phyloP scores from a whole-genome alignment of 2,113 vertebrate species.

The Archilochus colubris region DNA sequence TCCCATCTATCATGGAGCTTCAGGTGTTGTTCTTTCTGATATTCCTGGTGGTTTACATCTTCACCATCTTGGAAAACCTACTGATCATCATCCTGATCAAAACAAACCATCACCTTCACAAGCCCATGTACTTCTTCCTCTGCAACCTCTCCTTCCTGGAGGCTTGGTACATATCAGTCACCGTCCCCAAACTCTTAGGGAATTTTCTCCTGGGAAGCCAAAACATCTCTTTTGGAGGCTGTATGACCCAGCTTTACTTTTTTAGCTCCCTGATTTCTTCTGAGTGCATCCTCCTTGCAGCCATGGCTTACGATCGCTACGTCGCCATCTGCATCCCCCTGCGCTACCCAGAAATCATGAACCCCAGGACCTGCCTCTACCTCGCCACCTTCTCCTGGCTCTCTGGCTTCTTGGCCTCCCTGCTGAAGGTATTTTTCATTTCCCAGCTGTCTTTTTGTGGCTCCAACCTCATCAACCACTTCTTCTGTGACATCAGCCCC shows the following conservation, averaged over 20 bases:
- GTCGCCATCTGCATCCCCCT: conserved; percentile 46
- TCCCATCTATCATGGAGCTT: neutral
- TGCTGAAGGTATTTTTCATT: conserved; percentile 46
- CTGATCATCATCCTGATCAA: conserved; percentile 24
- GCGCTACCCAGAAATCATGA: conserved; percentile 24
- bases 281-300: conserved; percentile 46
- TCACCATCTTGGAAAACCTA: conserved; percentile 35
- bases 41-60: conserved; percentile 25
- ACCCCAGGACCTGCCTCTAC: neutral
- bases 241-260: conserved; percentile 52
- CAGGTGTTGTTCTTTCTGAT: conserved; percentile 34
- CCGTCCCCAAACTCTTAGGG: conserved; percentile 37
- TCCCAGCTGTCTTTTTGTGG: conserved; percentile 30
- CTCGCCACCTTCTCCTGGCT: conserved; percentile 32
- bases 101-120: conserved; percentile 27
- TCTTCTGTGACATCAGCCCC: conserved; percentile 57
- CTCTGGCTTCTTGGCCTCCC: conserved; percentile 26
- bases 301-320: conserved; percentile 55
- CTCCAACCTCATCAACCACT: conserved; percentile 39
- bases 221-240: conserved; percentile 17
- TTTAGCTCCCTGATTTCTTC: conserved; percentile 34
- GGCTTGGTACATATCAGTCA: conserved; percentile 50
- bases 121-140: conserved; percentile 61
- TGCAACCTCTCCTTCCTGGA: conserved; percentile 51
- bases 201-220: neutral